Conservation (phyloP, 2,797 vertebrate species). For the Sylvilagus floridanus region DNA sequence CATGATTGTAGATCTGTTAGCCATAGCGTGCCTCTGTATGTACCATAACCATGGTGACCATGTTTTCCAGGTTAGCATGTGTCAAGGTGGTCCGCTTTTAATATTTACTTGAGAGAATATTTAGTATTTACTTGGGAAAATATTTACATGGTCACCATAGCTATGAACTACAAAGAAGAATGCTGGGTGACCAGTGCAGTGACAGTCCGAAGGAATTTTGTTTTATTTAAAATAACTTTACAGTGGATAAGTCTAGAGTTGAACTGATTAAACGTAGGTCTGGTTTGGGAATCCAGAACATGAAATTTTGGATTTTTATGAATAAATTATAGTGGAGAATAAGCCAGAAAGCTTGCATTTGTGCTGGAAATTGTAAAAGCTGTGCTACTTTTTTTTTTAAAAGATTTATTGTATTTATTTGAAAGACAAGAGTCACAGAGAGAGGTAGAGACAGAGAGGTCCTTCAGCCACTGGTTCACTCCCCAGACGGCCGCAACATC, state of each 20-base stretch:
- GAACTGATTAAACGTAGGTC: not conserved
- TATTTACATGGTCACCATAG: slow-evolving; percentile 57
- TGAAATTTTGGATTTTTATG: slow-evolving; percentile 48
- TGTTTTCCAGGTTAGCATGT: slow-evolving; percentile 65
- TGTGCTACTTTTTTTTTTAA: not conserved
- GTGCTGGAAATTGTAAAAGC: not conserved
- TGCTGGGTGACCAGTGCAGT: not conserved
- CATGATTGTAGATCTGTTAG: slow-evolving; percentile 59
- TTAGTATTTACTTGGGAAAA: slow-evolving; percentile 60
- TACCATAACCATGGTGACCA: slow-evolving; percentile 66
- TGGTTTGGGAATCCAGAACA: slow-evolving; percentile 37
- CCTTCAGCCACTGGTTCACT: too few species aligned
- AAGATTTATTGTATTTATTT: too few species aligned
- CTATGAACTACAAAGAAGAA: slow-evolving; percentile 44
- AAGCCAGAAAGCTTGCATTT: not conserved
- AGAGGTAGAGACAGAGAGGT: too few species aligned
- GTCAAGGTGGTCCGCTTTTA: slow-evolving; percentile 63
- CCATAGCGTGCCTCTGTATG: slow-evolving; percentile 49
- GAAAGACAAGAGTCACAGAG: too few species aligned
- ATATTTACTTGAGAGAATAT: slow-evolving; percentile 69
- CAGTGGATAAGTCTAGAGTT: not conserved
- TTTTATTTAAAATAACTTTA: slow-evolving; percentile 30
- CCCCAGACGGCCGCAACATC: too few species aligned
- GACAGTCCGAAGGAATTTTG: slow-evolving; percentile 17
- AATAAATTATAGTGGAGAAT: slow-evolving; percentile 37